Evolutionary conservation across 2,888 invertebrate species (phyloP).

Genomic region (Stenurella melanura): DNA sequence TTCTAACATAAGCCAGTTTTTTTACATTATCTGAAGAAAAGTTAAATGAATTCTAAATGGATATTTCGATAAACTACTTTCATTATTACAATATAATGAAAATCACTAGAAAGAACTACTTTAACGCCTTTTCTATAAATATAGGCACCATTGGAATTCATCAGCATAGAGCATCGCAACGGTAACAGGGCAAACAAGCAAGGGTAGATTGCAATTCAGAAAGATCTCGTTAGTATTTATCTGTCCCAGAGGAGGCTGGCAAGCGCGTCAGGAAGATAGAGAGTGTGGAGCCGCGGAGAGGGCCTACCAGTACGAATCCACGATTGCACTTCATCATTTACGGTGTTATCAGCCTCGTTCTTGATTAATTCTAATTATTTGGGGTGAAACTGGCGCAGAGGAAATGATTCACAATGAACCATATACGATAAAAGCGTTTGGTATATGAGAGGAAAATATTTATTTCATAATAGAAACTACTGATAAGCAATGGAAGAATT

Average conservation of each 20-base stretch:
- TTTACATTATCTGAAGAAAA: too few relatives aligned
- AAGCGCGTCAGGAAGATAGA: slow-evolving; percentile 62
- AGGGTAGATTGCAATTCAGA: slow-evolving; percentile 70
- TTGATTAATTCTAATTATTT: slow-evolving; percentile 73
- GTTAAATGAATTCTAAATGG: too few relatives aligned
- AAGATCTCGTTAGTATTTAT: slow-evolving; percentile 74
- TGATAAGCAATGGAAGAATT: slow-evolving; percentile 36
- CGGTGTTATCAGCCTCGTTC: slow-evolving; percentile 69
- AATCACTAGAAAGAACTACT: not conserved
- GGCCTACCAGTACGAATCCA: slow-evolving; percentile 60
- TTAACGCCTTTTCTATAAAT: slow-evolving; percentile 10
- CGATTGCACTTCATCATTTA: slow-evolving; percentile 70
- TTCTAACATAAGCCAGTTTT: too few relatives aligned
- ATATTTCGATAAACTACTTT: not conserved
- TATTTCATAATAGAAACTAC: slow-evolving; percentile 26
- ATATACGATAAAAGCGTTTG: slow-evolving; percentile 31
- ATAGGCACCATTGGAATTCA: not conserved
- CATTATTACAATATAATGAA: not conserved
- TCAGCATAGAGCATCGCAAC: slow-evolving; percentile 10
- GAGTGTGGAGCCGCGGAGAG: slow-evolving; percentile 56
- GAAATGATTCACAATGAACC: slow-evolving; percentile 46
- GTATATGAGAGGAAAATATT: slow-evolving; percentile 40
- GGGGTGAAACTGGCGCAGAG: slow-evolving; percentile 57
- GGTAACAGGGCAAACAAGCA: slow-evolving; percentile 53
- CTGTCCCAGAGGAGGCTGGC: slow-evolving; percentile 69